A percentile compares a stretch with the other conserved stretches of the same genome.
These are phyloP conservation scores for Dromius quadrimaculatus DNA, from an alignment of 2,888 invertebrate genomes.

Conservation along the genomic window DNA sequence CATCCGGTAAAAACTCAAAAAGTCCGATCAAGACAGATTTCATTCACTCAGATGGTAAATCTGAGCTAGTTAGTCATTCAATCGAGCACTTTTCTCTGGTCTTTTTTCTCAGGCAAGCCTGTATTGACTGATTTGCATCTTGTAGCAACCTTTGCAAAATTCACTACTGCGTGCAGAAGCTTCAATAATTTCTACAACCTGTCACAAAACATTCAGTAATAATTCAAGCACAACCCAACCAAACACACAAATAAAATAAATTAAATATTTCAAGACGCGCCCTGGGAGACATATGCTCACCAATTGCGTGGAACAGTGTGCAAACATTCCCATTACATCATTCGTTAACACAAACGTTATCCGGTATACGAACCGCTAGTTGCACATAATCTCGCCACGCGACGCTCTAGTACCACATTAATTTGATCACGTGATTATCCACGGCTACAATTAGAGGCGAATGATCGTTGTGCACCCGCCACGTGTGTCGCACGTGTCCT, in stretches of 20 bases:
- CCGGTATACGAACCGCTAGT: conserved; percentile 51
- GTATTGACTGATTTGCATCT: too few relatives aligned
- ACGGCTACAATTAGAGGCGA: conserved; percentile 64
- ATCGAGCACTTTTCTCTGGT: too few relatives aligned
- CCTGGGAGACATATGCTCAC: conserved; percentile 27
- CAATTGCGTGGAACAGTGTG: conserved; percentile 16
- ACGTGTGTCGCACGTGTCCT: conserved; percentile 54
- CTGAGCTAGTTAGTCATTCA: too few relatives aligned
- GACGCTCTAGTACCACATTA: conserved; percentile 64
- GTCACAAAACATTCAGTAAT: conserved; percentile 23
- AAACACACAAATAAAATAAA: conserved; percentile 5
- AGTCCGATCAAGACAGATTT: too few relatives aligned
- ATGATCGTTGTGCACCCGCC: conserved; percentile 58
- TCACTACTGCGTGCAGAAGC: too few relatives aligned
- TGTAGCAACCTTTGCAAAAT: too few relatives aligned
- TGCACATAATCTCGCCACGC: conserved; percentile 59
- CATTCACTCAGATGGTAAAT: too few relatives aligned
- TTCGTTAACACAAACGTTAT: conserved; percentile 20
- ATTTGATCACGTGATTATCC: conserved; percentile 65
- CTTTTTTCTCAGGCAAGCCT: too few relatives aligned
- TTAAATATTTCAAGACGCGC: conserved; percentile 2
- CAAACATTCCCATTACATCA: conserved; percentile 34
- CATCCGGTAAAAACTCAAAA: too few relatives aligned
- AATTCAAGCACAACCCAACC: conserved; percentile 26
- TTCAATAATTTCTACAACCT: conserved; percentile 2